Conservation (phyloP, 2,797 vertebrate genomes). For the Poeciliopsis paucimaculata region DNA sequence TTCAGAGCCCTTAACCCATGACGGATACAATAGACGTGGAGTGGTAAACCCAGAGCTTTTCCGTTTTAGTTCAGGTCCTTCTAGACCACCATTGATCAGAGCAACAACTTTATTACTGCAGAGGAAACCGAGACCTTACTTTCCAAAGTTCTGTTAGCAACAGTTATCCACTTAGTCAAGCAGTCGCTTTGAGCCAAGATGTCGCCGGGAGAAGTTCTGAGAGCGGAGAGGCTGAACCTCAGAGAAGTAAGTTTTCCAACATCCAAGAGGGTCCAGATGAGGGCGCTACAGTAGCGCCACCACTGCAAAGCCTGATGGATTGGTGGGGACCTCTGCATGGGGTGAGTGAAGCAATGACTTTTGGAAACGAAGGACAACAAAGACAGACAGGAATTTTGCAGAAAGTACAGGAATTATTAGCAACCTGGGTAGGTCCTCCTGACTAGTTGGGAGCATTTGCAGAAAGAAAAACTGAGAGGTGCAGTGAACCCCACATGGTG, state of each 20-base stretch:
- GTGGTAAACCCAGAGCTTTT: neutral
- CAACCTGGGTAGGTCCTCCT: neutral
- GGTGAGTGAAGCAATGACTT: neutral
- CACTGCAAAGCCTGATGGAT: neutral
- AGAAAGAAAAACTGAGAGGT: neutral
- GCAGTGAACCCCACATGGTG: neutral
- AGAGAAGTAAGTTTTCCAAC: neutral
- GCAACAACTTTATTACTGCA: neutral
- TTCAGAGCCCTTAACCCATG: neutral
- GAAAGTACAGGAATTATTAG: neutral
- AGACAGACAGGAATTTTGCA: neutral
- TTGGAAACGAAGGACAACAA: neutral
- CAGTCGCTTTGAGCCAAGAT: neutral
- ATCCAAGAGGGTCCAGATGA: neutral
- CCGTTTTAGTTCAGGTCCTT: neutral
- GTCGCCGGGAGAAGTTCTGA: neutral
- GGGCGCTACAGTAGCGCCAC: neutral
- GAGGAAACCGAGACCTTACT: neutral
- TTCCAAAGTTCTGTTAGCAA: neutral
- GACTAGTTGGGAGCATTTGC: neutral
- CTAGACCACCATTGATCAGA: neutral
- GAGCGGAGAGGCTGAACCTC: neutral
- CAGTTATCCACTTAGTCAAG: neutral
- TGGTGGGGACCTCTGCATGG: neutral
- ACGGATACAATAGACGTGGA: neutral